phyloP scores from a whole-genome alignment of 2,113 vertebrate genomes.

The Myocastor coypus region DNA sequence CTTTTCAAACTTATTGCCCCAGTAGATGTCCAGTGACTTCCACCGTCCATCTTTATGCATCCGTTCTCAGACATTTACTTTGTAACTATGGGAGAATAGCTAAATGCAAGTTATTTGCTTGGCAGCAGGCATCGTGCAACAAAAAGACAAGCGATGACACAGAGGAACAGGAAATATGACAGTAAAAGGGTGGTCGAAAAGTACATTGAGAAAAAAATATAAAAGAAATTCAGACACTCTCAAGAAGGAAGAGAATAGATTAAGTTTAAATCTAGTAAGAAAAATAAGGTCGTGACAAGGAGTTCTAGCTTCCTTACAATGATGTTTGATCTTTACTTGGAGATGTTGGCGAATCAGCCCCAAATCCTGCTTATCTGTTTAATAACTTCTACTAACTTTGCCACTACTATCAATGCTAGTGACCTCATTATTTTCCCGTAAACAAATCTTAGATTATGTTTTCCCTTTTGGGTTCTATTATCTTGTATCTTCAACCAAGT shows the following conservation, averaged over 20 bases:
- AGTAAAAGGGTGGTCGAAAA: background rate
- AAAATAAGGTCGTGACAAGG: background rate
- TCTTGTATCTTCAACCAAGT: background rate
- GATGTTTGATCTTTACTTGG: background rate
- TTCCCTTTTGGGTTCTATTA: background rate
- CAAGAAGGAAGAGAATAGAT: background rate
- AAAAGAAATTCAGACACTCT: background rate
- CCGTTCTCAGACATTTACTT: background rate
- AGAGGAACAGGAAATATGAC: background rate
- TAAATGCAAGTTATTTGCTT: background rate
- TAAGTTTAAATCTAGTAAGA: background rate
- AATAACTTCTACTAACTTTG: background rate
- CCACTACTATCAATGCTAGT: background rate
- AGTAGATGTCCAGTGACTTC: background rate
- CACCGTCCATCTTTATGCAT: background rate
- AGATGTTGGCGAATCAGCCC: background rate
- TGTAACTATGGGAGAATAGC: background rate
- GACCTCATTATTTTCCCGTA: background rate
- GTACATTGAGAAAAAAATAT: background rate
- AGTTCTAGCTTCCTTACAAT: background rate
- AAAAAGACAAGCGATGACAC: background rate
- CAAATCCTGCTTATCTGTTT: background rate
- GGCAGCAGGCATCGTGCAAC: background rate
- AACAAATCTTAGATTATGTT: background rate
- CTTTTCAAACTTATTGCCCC: background rate